These are phyloP conservation scores for Cremastobaeus sp. DNA, from an alignment of 2,888 invertebrate genomes.

Conservation along the genomic window DNA sequence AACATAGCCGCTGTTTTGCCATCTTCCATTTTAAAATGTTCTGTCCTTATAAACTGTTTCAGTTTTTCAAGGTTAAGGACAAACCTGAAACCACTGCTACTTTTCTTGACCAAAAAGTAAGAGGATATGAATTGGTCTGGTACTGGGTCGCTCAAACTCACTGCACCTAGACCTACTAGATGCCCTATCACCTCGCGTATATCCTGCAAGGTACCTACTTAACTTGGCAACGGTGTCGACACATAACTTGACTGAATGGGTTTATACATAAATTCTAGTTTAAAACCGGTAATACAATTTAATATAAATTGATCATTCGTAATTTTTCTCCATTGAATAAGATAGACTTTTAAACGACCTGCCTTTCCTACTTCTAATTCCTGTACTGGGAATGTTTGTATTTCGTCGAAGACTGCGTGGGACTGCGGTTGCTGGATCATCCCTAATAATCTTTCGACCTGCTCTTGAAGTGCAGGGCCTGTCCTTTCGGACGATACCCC, in stretches of 20 bases:
- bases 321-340: neutral
- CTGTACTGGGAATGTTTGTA: neutral
- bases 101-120: neutral
- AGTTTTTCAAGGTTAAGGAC: too few species aligned
- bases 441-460: neutral
- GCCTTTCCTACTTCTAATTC: neutral
- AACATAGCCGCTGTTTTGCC: neutral
- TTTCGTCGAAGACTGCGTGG: neutral
- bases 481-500: neutral
- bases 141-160: neutral
- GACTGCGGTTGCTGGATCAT: neutral
- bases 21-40: neutral
- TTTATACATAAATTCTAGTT: neutral
- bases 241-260: neutral
- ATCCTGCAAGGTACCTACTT: neutral
- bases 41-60: too few species aligned
- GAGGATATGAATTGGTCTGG: neutral
- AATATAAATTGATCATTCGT: neutral
- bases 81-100: too few species aligned
- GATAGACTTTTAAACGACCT: neutral
- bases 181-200: neutral
- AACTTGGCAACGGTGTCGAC: neutral
- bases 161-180: neutral
- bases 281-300: neutral
- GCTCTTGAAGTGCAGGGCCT: neutral